Evolutionary conservation across 2,113 vertebrate species (phyloP), one percentile per base, ranked within the genome.

Genomic region (Gymnorhina tibicen): DNA sequence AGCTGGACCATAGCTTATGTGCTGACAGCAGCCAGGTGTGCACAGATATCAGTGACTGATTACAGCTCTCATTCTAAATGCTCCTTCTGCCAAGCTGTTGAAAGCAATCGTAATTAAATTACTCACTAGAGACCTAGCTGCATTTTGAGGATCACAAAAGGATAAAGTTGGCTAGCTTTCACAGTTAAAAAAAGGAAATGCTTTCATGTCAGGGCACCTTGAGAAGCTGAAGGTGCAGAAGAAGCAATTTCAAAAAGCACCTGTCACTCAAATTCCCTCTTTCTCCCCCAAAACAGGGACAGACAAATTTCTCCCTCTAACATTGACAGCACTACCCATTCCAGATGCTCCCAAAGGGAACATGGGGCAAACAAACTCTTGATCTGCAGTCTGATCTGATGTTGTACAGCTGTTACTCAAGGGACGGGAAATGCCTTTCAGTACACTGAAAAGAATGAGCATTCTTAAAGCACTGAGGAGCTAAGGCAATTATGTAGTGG

Each of bases 41-140:
- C 80, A 91, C 41, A 67, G 93, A 91, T 70, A 89, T 33, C 77
- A 79, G 26, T 91, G 74, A 80, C 91, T 93, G 92, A 87, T 62
- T 95, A 47, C 75, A 83, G 84, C 60, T 74, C 85, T 75, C 89
- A 85, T 89, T 78, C 74, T 95, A 91, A 95, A 91, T 64, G 52
- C 13, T 95, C 47, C 42, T 41, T 70, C 53, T 76, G 81, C 63
- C 91, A 97, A 86, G 78, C 73, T 77, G 73, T 80, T 93, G 91
- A 94, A 94, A 69, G 83, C 84, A 93, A 64, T 53, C 9, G 33
- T 76, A 96, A 96, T 77, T 89, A 94, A 94, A 82, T 97, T 92
- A 91, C 42, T 69, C 50, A 90, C 79, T 75, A 64, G 92, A 74
- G 91, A 90, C n/a, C 66, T 82, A 87, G 50, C 20, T 85, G 68